A percentile compares a stretch with the other conserved stretches of the same genome.
phyloP scores from a whole-genome alignment of 2,888 invertebrate genomes.

The Mythimna vitellina region DNA sequence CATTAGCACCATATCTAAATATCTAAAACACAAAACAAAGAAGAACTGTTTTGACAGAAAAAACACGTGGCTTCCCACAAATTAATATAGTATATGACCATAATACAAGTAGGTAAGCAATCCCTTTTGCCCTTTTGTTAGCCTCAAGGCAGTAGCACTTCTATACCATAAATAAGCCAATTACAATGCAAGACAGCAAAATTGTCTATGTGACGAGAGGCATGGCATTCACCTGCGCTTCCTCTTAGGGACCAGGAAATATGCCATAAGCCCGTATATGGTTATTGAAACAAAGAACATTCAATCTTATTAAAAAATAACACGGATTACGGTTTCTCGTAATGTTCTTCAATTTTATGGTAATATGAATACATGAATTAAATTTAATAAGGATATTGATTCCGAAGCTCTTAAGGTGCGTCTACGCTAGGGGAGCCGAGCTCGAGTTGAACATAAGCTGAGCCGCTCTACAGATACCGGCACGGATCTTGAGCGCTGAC shows the following conservation, averaged over 20 bases:
- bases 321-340: conserved; percentile 7
- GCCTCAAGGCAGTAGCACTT: conserved; percentile 22
- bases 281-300: conserved; percentile 50
- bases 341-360: not conserved
- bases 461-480: no score
- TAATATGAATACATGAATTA: not conserved
- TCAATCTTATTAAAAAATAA: conserved; percentile 50
- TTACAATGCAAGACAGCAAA: conserved; percentile 58
- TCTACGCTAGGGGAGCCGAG: no score
- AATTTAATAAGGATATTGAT: not conserved
- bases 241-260: conserved; percentile 58
- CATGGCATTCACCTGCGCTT: conserved; percentile 56
- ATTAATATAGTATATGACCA: conserved; percentile 5
- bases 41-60: not conserved
- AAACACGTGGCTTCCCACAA: conserved; percentile 17
- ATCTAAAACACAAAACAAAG: not conserved
- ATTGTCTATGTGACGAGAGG: conserved; percentile 47
- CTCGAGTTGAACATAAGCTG: no score
- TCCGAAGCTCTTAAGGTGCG: not conserved
- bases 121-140: conserved; percentile 53
- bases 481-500: no score
- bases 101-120: conserved; percentile 9
- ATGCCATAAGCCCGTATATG: conserved; percentile 29
- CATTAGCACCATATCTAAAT: not conserved
- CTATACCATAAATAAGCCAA: conserved; percentile 54